phyloP scores from a whole-genome alignment of 2,113 vertebrate genomes.

The Pavo muticus region DNA sequence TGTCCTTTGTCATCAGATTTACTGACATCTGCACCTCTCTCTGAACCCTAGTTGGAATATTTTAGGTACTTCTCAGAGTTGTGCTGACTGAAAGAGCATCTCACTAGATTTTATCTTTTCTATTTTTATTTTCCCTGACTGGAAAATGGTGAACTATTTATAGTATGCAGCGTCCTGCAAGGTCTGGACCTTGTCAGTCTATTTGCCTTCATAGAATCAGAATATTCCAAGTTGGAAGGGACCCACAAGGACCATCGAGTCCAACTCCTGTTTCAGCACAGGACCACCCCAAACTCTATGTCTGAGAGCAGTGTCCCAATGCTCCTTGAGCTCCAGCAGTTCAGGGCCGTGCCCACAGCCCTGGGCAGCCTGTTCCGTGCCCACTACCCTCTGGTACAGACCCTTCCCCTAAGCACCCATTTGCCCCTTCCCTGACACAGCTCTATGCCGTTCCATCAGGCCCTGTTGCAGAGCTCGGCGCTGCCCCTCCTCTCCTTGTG shows the following conservation, averaged over 20 bases:
- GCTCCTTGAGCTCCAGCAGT: neutral
- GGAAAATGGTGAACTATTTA: neutral
- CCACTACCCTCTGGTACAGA: too few relatives aligned
- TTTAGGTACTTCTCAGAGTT: neutral
- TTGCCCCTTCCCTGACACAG: too few relatives aligned
- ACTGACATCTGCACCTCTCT: neutral
- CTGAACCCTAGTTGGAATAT: neutral
- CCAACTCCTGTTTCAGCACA: neutral
- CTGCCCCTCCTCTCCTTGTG: too few relatives aligned
- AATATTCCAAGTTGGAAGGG: neutral
- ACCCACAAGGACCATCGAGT: neutral
- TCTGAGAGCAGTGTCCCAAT: neutral
- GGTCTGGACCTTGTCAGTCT: neutral
- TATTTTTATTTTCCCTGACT: neutral
- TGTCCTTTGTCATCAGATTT: neutral
- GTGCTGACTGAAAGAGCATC: neutral
- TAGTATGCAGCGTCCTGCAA: neutral
- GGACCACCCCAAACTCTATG: neutral
- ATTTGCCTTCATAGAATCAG: neutral
- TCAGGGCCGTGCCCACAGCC: neutral
- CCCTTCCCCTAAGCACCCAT: too few relatives aligned
- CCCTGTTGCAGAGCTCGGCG: too few relatives aligned
- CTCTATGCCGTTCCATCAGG: too few relatives aligned
- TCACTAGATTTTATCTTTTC: neutral
- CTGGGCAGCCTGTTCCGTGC: too few relatives aligned